These are phyloP conservation scores for Arothron firmamentum DNA, from an alignment of 2,113 vertebrate genomes.

Conservation along the genomic window DNA sequence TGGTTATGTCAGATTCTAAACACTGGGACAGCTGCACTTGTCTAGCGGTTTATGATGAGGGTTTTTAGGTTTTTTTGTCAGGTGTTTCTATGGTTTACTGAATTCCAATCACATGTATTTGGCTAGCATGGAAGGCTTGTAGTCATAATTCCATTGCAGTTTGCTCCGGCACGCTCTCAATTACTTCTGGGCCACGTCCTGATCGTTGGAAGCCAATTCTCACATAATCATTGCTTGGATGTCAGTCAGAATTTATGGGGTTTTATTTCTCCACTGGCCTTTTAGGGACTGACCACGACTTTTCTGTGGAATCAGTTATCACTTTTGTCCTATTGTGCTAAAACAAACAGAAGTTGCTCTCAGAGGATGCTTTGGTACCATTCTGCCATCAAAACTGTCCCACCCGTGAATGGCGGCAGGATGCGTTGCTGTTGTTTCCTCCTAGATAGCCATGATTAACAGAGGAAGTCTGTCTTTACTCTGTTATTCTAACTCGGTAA, in stretches of 20 bases:
- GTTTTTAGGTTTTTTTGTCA: no score
- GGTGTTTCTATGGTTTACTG: no score
- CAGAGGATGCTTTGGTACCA: not conserved
- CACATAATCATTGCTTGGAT: not conserved
- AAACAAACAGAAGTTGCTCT: conserved; percentile 5
- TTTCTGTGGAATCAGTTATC: no score
- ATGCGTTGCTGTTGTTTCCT: not conserved
- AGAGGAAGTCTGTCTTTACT: no score
- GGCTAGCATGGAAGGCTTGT: no score
- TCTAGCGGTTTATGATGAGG: no score
- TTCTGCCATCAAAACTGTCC: conserved; percentile 9
- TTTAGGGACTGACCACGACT: not conserved
- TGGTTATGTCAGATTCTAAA: no score
- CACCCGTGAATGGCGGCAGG: not conserved
- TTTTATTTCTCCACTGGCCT: conserved; percentile 4
- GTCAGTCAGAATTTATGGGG: conserved; percentile 3
- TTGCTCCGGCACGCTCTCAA: not conserved
- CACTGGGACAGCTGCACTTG: no score
- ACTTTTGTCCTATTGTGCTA: no score
- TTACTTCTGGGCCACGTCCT: conserved; percentile 5
- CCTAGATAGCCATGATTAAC: not conserved
- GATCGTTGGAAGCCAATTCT: not conserved
- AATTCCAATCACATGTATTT: no score
- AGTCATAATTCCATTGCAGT: not conserved
- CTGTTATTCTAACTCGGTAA: not conserved